Conservation (phyloP, 2,888 invertebrate species). For the Arenicola marina region DNA sequence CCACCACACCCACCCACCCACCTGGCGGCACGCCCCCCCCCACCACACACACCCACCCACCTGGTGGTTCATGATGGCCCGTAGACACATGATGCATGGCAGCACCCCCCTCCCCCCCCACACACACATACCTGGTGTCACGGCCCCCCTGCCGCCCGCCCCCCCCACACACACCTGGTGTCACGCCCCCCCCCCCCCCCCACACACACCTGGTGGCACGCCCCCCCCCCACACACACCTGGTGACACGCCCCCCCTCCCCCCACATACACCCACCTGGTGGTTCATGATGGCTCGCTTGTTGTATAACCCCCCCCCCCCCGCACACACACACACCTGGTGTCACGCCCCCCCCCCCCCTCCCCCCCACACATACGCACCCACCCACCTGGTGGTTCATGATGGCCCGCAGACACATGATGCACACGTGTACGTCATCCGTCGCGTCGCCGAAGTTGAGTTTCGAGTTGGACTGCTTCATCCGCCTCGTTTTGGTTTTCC, state of each 20-base stretch:
- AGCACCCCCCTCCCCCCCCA: too few species aligned
- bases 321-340: too few species aligned
- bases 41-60: too few species aligned
- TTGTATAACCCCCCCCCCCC: not conserved
- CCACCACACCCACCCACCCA: too few species aligned
- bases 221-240: not conserved
- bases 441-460: slow-evolving; percentile 65
- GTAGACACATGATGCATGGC: too few species aligned
- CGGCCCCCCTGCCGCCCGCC: too few species aligned
- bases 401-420: slow-evolving; percentile 99
- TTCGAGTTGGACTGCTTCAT: slow-evolving; percentile 40
- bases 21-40: too few species aligned
- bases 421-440: slow-evolving; percentile 98
- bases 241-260: too few species aligned
- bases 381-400: slow-evolving; percentile 95
- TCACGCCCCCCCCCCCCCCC: too few species aligned
- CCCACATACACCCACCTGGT: not conserved
- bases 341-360: too few species aligned
- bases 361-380: too few species aligned
- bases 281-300: not conserved
- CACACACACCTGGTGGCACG: not conserved
- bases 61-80: slow-evolving; percentile 99
- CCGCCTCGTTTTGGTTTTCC: slow-evolving; percentile 1
- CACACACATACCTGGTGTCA: too few species aligned
- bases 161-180: not conserved